A percentile compares a stretch with the other conserved stretches of the same genome.
Evolutionary conservation across 92 coral and sea anemone species (phyloP).

Genomic region (Pocillopora grandis): DNA sequence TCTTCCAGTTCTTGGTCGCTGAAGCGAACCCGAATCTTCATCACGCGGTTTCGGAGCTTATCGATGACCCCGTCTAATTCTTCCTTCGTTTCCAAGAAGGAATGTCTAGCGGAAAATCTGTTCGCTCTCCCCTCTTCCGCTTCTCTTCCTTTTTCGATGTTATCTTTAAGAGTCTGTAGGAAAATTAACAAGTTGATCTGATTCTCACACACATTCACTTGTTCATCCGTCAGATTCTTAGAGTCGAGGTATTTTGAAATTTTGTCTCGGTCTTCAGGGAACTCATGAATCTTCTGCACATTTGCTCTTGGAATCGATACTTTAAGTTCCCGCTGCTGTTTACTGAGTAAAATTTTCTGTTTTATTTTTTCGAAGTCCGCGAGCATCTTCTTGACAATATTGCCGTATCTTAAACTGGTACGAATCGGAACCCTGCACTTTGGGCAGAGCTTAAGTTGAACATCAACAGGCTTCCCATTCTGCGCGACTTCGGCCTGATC

Average conservation of each 20-base stretch:
- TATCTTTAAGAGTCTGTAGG: constrained; percentile 32
- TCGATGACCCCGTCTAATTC: not conserved
- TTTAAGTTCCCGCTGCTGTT: not conserved
- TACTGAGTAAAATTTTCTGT: constrained; percentile 31
- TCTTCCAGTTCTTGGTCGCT: constrained; percentile 87
- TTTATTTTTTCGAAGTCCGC: constrained; percentile 71
- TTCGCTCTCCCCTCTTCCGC: not conserved
- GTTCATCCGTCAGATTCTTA: constrained; percentile 57
- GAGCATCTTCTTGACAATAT: constrained; percentile 79
- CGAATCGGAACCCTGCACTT: constrained; percentile 76
- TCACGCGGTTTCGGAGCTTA: constrained; percentile 49
- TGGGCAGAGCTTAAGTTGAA: constrained; percentile 84
- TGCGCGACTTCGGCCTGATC: constrained; percentile 52
- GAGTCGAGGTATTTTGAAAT: constrained; percentile 11
- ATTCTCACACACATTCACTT: constrained; percentile 70
- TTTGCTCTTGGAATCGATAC: not conserved
- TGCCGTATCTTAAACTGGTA: constrained; percentile 86
- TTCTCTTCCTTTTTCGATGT: not conserved
- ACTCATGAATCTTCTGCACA: not conserved
- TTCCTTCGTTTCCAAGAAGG: not conserved
- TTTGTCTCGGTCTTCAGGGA: constrained; percentile 33
- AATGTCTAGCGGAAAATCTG: not conserved
- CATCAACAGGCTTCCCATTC: constrained; percentile 44
- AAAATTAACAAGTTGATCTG: constrained; percentile 69
- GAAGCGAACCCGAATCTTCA: constrained; percentile 61